These are phyloP conservation scores for Oncopodura yosiiana DNA, from an alignment of 1,140 invertebrate genomes.

Conservation along the genomic window DNA sequence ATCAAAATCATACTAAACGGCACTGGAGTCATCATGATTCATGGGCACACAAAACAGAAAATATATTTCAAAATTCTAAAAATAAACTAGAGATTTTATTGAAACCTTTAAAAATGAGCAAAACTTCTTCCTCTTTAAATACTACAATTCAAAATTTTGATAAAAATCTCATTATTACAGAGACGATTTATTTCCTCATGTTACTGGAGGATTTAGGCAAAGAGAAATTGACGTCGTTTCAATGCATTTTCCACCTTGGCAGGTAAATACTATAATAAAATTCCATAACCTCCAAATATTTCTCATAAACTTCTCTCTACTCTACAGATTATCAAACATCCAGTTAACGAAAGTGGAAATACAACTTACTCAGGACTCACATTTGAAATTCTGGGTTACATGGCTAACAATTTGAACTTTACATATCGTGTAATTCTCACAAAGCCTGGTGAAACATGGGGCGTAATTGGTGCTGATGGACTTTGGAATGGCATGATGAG, in stretches of 20 bases:
- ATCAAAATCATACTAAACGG: too few relatives aligned
- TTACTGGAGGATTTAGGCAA: conserved; percentile 65
- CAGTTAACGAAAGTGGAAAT: conserved; percentile 45
- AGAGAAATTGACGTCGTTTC: conserved; percentile 43
- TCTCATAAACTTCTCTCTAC: too few relatives aligned
- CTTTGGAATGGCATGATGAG: conserved; percentile 32
- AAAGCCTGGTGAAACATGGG: conserved; percentile 17
- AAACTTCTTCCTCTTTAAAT: background rate
- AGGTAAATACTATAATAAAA: too few relatives aligned
- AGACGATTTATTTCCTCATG: conserved; percentile 67
- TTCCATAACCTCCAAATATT: too few relatives aligned
- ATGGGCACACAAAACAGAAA: too few relatives aligned
- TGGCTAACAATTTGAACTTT: conserved; percentile 71
- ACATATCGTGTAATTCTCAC: conserved; percentile 44
- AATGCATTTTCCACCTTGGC: conserved; percentile 45
- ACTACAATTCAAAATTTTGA: background rate
- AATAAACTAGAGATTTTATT: too few relatives aligned
- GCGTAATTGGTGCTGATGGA: conserved; percentile 20
- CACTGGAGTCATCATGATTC: too few relatives aligned
- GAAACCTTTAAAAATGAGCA: too few relatives aligned
- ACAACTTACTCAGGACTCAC: conserved; percentile 56
- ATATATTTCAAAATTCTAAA: too few relatives aligned
- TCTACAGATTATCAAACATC: conserved; percentile 16
- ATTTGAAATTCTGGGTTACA: conserved; percentile 66
- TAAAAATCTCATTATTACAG: background rate